Evolutionary conservation across 2,797 vertebrate genomes (phyloP).

Genomic region (Phoebastria nigripes): DNA sequence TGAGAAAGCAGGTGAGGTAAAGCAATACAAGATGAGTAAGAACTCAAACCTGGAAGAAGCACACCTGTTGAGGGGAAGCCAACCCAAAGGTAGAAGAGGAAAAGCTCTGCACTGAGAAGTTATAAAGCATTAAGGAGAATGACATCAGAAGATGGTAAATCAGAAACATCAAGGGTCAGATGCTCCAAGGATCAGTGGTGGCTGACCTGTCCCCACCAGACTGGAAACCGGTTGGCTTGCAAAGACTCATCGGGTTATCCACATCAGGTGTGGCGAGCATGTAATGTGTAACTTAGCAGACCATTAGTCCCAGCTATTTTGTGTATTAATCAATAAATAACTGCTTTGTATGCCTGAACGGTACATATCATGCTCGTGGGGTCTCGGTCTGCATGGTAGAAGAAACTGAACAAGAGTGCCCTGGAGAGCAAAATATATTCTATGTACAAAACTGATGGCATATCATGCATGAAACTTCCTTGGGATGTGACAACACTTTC

Average conservation of each 20-base stretch:
- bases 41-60: neutral
- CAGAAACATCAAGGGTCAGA: neutral
- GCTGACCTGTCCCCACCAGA: neutral
- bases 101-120: neutral
- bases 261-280: neutral
- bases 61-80: neutral
- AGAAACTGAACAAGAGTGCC: neutral
- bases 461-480: neutral
- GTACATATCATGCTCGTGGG: accelerated
- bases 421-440: neutral
- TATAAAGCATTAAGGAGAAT: neutral
- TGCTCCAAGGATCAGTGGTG: neutral
- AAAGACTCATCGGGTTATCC: neutral
- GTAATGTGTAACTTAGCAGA: neutral
- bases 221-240: neutral
- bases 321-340: neutral
- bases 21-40: neutral
- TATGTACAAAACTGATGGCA: neutral
- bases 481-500: neutral
- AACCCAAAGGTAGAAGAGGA: neutral
- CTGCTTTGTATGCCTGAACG: accelerated
- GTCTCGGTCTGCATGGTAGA: neutral
- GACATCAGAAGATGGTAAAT: neutral
- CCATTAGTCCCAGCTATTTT: neutral
- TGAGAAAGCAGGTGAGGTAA: neutral